Evolutionary conservation across 2,113 vertebrate species (phyloP).

Genomic region (Cyanoderma ruficeps): DNA sequence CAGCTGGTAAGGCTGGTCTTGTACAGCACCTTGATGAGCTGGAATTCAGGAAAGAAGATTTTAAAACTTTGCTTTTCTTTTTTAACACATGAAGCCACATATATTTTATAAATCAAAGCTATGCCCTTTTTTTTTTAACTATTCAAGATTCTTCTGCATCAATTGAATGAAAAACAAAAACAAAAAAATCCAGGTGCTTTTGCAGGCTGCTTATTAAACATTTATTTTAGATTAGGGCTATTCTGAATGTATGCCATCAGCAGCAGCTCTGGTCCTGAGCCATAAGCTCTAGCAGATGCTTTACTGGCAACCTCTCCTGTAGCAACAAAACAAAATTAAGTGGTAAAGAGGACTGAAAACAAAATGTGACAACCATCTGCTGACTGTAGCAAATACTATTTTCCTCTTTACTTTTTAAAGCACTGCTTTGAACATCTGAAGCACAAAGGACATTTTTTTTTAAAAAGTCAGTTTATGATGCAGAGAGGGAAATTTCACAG

Average conservation of each 20-base stretch:
- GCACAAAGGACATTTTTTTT: conserved; percentile 62
- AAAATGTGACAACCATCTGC: conserved; percentile 85
- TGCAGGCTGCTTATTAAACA: conserved; percentile 75
- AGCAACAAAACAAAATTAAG: conserved; percentile 83
- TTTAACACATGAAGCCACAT: conserved; percentile 8
- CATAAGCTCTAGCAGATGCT: conserved; percentile 85
- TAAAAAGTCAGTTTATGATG: conserved; percentile 53
- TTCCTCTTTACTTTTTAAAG: conserved; percentile 71
- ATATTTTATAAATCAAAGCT: conserved; percentile 52
- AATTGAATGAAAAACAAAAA: not conserved
- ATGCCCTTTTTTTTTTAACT: not conserved
- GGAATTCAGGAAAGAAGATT: conserved; percentile 78
- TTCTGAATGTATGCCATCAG: conserved; percentile 74
- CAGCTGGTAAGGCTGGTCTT: conserved; percentile 98
- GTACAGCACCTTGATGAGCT: conserved; percentile 94
- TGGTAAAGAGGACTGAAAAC: conserved; percentile 81
- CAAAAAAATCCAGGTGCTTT: conserved; percentile 66
- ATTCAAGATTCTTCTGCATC: conserved; percentile 8
- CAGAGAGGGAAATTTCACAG: conserved; percentile 54
- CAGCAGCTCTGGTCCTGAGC: conserved; percentile 72
- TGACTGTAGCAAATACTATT: conserved; percentile 78
- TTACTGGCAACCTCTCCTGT: conserved; percentile 79
- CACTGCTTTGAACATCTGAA: conserved; percentile 67
- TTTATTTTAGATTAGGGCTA: conserved; percentile 79
- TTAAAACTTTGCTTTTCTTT: conserved; percentile 45